phyloP scores from a whole-genome alignment of 2,888 invertebrate species.

The Tetragnatha montana region DNA sequence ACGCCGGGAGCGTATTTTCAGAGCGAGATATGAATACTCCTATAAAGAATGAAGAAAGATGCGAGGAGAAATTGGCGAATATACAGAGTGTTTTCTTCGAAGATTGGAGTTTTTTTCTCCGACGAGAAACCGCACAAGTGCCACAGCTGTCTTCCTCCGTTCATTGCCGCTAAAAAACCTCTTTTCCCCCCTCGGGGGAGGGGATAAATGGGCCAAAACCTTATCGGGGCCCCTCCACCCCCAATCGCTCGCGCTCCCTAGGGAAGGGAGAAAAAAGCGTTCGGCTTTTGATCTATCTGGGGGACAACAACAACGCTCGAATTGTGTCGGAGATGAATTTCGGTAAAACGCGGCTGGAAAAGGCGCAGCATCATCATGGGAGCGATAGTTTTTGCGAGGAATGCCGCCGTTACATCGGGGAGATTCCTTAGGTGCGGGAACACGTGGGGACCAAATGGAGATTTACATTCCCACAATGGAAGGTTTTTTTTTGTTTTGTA shows the following conservation, averaged over 20 bases:
- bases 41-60: slow-evolving; percentile 57
- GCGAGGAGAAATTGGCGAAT: slow-evolving; percentile 50
- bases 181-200: slow-evolving; percentile 55
- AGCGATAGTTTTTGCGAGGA: background rate
- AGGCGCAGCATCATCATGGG: background rate
- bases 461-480: too few species aligned
- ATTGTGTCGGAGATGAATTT: slow-evolving; percentile 14
- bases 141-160: slow-evolving; percentile 69
- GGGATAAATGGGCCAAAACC: slow-evolving; percentile 70
- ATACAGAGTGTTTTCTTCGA: slow-evolving; percentile 58
- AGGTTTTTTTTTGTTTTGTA: too few species aligned
- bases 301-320: slow-evolving; percentile 23
- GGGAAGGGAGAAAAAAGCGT: slow-evolving; percentile 49
- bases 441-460: too few species aligned
- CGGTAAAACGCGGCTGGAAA: background rate
- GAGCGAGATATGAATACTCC: slow-evolving; percentile 68
- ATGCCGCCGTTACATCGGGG: background rate
- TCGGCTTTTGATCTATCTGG: slow-evolving; percentile 26
- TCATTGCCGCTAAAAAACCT: slow-evolving; percentile 63
- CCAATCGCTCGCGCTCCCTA: slow-evolving; percentile 26
- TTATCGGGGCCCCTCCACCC: slow-evolving; percentile 70
- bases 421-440: too few species aligned
- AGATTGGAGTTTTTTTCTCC: slow-evolving; percentile 37
- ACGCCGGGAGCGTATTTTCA: slow-evolving; percentile 67
- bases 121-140: slow-evolving; percentile 51